These are phyloP conservation scores for Pentalonia nigronervosa DNA, from an alignment of 1,140 invertebrate genomes.

Conservation along the genomic window DNA sequence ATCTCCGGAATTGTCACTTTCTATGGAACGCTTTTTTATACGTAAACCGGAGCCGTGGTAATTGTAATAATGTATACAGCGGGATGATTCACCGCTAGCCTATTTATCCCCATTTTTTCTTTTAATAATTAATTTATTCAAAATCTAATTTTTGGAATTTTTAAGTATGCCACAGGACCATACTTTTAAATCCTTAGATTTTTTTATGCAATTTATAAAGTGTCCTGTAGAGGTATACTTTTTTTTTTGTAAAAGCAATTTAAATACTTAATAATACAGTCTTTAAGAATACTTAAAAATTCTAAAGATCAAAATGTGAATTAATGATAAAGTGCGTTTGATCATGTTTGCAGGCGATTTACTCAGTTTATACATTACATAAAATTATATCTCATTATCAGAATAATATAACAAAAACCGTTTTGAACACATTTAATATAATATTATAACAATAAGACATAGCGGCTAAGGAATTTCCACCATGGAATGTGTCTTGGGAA, in stretches of 20 bases:
- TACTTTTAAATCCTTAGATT: too few species aligned
- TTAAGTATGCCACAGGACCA: too few species aligned
- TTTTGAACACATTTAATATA: not conserved
- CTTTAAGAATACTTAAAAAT: not conserved
- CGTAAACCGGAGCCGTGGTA: not conserved
- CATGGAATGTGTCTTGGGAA: not conserved
- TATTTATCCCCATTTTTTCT: too few species aligned
- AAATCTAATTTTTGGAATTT: not conserved
- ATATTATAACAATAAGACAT: not conserved
- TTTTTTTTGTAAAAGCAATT: not conserved
- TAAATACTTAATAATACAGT: not conserved
- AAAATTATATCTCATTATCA: not conserved
- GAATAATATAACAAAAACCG: not conserved
- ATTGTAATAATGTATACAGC: not conserved
- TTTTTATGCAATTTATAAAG: too few species aligned
- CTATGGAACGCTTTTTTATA: not conserved
- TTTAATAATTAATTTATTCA: not conserved
- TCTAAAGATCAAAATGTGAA: not conserved
- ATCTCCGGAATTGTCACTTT: not conserved
- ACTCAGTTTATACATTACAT: not conserved
- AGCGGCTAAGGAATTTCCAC: not conserved
- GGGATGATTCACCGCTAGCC: not conserved
- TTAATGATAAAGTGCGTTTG: not conserved
- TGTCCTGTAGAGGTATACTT: too few species aligned
- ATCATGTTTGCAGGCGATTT: not conserved